Conservation (phyloP, 2,888 invertebrate species). For the Rhamphomyia laevipes region DNA sequence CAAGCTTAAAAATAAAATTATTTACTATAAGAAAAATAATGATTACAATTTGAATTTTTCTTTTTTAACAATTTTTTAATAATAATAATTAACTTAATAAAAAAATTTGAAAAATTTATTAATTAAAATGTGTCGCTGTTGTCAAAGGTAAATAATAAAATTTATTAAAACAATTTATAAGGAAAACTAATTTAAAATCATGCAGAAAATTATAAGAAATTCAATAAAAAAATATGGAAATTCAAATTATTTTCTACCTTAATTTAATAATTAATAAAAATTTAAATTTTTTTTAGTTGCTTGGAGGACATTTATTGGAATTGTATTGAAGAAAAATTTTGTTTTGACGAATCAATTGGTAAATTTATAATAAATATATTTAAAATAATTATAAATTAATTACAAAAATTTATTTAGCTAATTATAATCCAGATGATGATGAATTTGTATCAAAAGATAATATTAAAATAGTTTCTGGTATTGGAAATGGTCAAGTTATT, state of each 20-base stretch:
- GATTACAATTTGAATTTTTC: no score
- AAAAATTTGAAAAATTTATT: neutral
- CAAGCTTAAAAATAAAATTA: no score
- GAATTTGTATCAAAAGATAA: slow-evolving; percentile 30
- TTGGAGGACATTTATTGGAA: slow-evolving; percentile 62
- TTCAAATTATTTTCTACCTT: neutral
- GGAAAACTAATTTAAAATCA: slow-evolving; percentile 3
- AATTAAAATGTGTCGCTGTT: slow-evolving; percentile 34
- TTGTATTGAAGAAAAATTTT: slow-evolving; percentile 59
- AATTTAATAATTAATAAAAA: slow-evolving; percentile 14
- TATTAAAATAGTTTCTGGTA: slow-evolving; percentile 16
- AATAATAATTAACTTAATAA: no score
- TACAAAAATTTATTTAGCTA: slow-evolving; percentile 23
- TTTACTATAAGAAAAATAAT: no score
- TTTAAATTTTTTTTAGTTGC: slow-evolving; percentile 42
- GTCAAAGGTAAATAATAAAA: slow-evolving; percentile 29
- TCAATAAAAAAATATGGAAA: neutral
- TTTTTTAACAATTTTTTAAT: no score
- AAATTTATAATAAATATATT: no score
- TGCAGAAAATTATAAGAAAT: no score
- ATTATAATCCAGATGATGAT: slow-evolving; percentile 39
- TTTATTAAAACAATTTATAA: neutral
- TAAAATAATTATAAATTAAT: no score
- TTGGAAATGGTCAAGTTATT: slow-evolving; percentile 26
- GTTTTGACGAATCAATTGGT: slow-evolving; percentile 60